Base-by-base conservation (phyloP, 2,113 vertebrate genomes). In the Theristicus caerulescens region DNA sequence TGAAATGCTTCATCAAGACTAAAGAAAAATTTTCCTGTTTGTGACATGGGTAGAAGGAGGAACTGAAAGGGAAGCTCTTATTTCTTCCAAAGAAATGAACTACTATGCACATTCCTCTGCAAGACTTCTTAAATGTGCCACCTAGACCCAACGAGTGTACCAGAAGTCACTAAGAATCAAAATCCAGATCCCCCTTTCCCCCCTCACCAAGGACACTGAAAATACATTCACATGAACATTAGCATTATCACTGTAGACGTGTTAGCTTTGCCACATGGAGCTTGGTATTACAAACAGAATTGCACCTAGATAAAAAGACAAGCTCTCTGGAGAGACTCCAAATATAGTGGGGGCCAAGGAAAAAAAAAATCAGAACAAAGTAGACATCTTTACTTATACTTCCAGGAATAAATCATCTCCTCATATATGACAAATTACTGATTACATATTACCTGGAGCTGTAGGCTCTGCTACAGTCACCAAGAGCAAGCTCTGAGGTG, bases 161-260 rank as follows among this genome's bases (percentile, higher is more conserved):
- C 69, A 71, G 46, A 82, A 86, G 34, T 59, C 25, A 59, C 18
- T 8, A 64, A 36, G n/a, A 86, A 42, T 49, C 31, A 46, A 82
- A 34, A 86, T 6, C 34, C 22, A 65, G 21, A 59, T 58, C 32
- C 55, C 24, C 13, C 11, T 21, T 36, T 24, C 9, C 5, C 5
- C 27, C 21, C 7, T 7, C 4, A 2, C 19, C 4, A 8, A 55
- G 26, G 31, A 44, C 27, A 51, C 1, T 29, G n/a, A 36, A 62
- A 67, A 61, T n/a, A 15, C 0, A 0, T 10, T 58, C 49, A n/a
- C 6, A 4, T 7, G 8, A 71, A 47, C 1, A 0, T 5, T 42
- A 16, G 27, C 19, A 8, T 54, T 54, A 78, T 47, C 38, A 13
- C 46, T 18, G 29, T 2, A 38, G 42, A 38, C 0, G 0, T 13